A percentile compares a stretch with the other conserved stretches of the same genome.
These are phyloP conservation scores for Kuschelorhynchus macadamiae DNA, from an alignment of 2,888 invertebrate species.

Conservation along the genomic window DNA sequence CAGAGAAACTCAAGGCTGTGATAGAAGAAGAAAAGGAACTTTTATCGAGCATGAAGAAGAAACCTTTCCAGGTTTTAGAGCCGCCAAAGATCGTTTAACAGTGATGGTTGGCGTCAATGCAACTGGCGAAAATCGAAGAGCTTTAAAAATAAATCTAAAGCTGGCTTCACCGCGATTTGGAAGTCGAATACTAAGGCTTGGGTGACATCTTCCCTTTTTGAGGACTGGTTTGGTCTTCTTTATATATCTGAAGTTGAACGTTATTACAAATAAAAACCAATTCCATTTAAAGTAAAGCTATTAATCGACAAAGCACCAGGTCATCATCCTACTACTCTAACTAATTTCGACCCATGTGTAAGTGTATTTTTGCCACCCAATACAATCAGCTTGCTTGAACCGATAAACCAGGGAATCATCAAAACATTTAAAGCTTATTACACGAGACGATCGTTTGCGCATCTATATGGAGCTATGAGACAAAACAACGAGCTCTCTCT, in stretches of 20 bases:
- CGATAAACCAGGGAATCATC: constrained; percentile 25
- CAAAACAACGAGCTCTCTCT: constrained; percentile 26
- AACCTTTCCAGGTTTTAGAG: constrained; percentile 10
- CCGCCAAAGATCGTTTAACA: neutral
- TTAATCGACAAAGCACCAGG: too few species aligned
- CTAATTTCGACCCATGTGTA: constrained; percentile 10
- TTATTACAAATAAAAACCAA: too few species aligned
- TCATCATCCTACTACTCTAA: too few species aligned
- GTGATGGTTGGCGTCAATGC: constrained; percentile 6
- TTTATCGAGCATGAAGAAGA: constrained; percentile 3
- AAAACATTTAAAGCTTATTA: constrained; percentile 25
- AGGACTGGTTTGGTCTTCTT: too few species aligned
- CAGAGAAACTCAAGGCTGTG: constrained; percentile 6
- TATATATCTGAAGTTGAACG: too few species aligned
- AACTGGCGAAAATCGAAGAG: constrained; percentile 5
- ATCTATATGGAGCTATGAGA: constrained; percentile 23
- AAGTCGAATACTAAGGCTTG: too few species aligned
- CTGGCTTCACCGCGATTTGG: too few species aligned
- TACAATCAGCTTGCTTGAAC: constrained; percentile 36
- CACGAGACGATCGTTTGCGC: neutral
- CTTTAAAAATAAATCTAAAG: constrained; percentile 9
- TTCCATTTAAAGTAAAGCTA: too few species aligned
- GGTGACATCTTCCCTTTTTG: too few species aligned
- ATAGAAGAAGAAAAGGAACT: neutral
- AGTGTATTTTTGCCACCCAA: constrained; percentile 39